A percentile compares a stretch with the other conserved stretches of the same genome.
Conservation (phyloP, 1,140 invertebrate species). For the Calephelis virginiensis region DNA sequence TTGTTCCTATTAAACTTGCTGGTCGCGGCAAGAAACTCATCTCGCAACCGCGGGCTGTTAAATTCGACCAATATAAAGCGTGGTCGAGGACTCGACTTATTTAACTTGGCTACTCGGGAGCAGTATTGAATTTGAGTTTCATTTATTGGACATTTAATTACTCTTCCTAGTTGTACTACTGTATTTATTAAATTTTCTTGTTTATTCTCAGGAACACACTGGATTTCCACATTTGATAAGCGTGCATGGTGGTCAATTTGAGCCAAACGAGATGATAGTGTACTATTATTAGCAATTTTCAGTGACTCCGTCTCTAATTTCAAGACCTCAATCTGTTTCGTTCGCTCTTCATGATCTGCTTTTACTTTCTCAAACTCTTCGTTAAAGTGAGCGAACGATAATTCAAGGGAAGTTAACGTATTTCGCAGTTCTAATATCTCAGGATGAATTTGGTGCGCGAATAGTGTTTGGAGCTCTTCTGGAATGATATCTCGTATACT, state of each 20-base stretch:
- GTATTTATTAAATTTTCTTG: too few species aligned
- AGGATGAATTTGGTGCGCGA: constrained; percentile 20
- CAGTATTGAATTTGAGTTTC: too few species aligned
- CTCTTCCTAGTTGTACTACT: too few species aligned
- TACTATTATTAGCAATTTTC: neutral
- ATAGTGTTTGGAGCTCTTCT: constrained; percentile 21
- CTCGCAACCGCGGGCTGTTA: neutral
- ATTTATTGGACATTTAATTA: too few species aligned
- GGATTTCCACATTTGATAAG: neutral
- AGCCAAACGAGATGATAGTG: constrained; percentile 1
- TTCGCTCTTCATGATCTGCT: neutral
- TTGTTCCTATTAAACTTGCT: constrained; percentile 19
- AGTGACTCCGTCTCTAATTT: constrained; percentile 9
- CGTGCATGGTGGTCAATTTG: neutral
- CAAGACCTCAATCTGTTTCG: neutral
- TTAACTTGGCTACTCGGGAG: constrained; percentile 20
- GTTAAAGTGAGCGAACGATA: neutral
- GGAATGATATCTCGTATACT: constrained; percentile 22
- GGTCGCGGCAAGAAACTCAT: constrained; percentile 19
- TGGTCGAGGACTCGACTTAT: constrained; percentile 8
- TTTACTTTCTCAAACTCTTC: neutral
- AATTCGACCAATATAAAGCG: constrained; percentile 2
- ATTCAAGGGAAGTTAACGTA: neutral
- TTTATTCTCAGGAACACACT: too few species aligned
- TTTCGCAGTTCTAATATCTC: constrained; percentile 20